Percentiles rank a stretch among this genome's conserved stretches.
These are phyloP conservation scores for Clostera curtula DNA, from an alignment of 2,888 invertebrate genomes.

Conservation along the genomic window DNA sequence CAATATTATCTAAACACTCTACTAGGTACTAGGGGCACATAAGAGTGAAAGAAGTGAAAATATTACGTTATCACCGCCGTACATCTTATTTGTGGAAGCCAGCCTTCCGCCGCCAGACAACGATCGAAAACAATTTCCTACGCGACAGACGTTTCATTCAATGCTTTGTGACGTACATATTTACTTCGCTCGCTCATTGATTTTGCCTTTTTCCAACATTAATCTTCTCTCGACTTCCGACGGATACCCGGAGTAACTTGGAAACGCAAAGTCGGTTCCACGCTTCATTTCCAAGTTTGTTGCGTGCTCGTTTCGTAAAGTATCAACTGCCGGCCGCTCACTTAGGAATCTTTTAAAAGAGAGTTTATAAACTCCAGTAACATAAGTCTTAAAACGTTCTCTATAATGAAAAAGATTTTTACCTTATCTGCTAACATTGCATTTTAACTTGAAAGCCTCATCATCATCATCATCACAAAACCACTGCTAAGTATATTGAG, in stretches of 20 bases:
- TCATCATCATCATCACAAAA: too few relatives aligned
- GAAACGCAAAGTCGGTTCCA: slow-evolving; percentile 12
- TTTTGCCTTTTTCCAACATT: slow-evolving; percentile 12
- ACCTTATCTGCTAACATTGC: too few relatives aligned
- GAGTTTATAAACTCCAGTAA: neutral
- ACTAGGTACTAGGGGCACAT: slow-evolving; percentile 1
- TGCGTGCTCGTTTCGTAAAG: slow-evolving; percentile 15
- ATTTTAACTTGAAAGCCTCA: too few relatives aligned
- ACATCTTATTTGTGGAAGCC: slow-evolving; percentile 21
- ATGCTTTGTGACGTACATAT: slow-evolving; percentile 17
- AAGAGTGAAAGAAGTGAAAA: slow-evolving; percentile 4
- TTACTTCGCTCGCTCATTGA: slow-evolving; percentile 13
- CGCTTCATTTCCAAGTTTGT: slow-evolving; percentile 14
- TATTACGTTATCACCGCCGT: slow-evolving; percentile 10
- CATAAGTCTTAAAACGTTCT: too few relatives aligned
- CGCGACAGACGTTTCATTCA: slow-evolving; percentile 18
- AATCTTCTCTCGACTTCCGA: slow-evolving; percentile 15
- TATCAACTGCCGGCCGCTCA: slow-evolving; percentile 8
- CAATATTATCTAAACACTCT: neutral
- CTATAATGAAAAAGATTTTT: too few relatives aligned
- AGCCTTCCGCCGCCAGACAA: slow-evolving; percentile 13
- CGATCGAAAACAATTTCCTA: slow-evolving; percentile 25
- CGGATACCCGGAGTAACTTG: slow-evolving; percentile 14
- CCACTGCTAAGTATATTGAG: too few relatives aligned
- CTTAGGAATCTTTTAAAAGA: slow-evolving; percentile 3